Base-by-base conservation (phyloP, 1,140 invertebrate species). In the Campoletis sonorensis region DNA sequence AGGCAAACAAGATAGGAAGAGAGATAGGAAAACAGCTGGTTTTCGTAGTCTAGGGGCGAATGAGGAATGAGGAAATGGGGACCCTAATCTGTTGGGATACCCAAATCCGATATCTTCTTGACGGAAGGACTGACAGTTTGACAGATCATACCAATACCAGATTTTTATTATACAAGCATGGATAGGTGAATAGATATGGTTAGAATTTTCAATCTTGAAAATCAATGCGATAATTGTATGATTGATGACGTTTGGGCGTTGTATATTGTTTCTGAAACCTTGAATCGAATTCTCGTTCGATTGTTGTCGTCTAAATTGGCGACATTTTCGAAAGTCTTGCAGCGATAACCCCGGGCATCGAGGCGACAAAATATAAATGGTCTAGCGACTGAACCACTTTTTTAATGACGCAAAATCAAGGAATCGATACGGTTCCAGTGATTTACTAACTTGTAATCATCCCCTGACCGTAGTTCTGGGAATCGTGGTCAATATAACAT, bases 31-130 rank as follows among this genome's bases (percentile, higher is more conserved):
- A 21, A 45, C 40, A 40, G 80, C 21, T 49, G 7, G 10, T 61
- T 51, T 51, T n/a, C 30, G 13, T 40, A 79, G 78, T 67, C 75
- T 45, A 84, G 83, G 86, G 87, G 88, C 86, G 88, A 88, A 88
- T 89, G 87, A 84, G 86, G 88, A 88, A 85, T 84, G 84, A 76
- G 83, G 88, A 84, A 84, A 81, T 13, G 5, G n/a, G 83, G 61
- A 87, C 88, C 89, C 88, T 91, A 91, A 91, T 91, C 89, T 87
- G 87, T 87, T 84, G 68, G 83, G 82, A 85, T 84, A 85, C 85
- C 85, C 82, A 86, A 84, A 87, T 85, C 84, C 67, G 87, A 89
- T 90, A 87, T 88, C 85, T 86, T 86, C 70, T 79, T 61, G 82
- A 49, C 68, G 33, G 13, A 45, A 45, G 11, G 40, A 45, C 40